Evolutionary conservation across 2,888 invertebrate species (phyloP), one percentile per base, ranked within the genome.

Genomic region (Sarcophaga carnaria): DNA sequence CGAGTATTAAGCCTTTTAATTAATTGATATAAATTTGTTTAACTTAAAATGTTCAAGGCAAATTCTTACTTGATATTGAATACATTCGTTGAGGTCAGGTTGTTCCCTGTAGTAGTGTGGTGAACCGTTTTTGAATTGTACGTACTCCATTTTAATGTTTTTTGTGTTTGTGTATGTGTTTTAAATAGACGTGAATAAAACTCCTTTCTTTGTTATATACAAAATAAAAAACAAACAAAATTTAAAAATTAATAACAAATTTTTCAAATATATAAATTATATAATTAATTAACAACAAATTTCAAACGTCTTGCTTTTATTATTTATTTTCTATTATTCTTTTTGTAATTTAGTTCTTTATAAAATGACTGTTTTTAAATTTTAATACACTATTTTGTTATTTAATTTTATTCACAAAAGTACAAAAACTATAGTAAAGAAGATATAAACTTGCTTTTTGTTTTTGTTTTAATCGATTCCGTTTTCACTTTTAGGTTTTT

Each of bases 21-120:
- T 37, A 10, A 10, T 37, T 37, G 2, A 37, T 37, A 37, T 10
- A 37, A 37, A 37, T 37, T 37, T 37, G 37, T 37, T 37, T 37
- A 37, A 37, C 10, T 37, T 37, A 37, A 10, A 37, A 10, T 8
- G 37, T 37, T 37, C 37, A 37, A 37, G 37, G 8, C 37, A 37
- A 37, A 37, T 88, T 89, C 93, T 93, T 93, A 93, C 93, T 93
- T 93, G 93, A 90, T 94, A 93, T 90, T 93, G 93, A 91, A 93
- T 93, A 90, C 92, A 92, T 90, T 93, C 93, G 90, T 93, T 93
- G 90, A 93, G 90, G 90, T 93, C 93, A 91, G 92, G 92, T 89
- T 92, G 90, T 90, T 93, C 93, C 91, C 92, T 92, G 91, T 92
- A 93, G 91, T 93, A 93, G 90, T 93, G 92, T 88, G 93, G 93